Conservation (phyloP, 2,113 vertebrate species). For the Nasalis larvatus region DNA sequence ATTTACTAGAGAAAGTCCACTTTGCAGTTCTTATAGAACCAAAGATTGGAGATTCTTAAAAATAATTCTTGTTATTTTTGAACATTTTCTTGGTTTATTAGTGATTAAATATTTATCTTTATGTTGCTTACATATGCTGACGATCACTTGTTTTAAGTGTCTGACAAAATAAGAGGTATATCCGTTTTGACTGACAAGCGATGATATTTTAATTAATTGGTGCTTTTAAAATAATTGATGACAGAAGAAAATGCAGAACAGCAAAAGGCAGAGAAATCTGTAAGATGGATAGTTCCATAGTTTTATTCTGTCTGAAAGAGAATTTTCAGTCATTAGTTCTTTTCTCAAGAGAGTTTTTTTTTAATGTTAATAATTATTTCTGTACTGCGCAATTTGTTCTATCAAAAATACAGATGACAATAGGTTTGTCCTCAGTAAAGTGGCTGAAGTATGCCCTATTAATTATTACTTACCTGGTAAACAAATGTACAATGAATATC, state of each 20-base stretch:
- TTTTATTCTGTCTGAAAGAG: neutral
- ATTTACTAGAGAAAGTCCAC: neutral
- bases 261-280: neutral
- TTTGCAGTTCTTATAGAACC: neutral
- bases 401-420: neutral
- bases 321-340: neutral
- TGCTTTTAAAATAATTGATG: neutral
- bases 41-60: neutral
- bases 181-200: neutral
- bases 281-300: neutral
- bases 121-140: neutral
- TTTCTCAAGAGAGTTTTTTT: neutral
- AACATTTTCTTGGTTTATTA: neutral
- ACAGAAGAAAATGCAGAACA: neutral
- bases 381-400: neutral
- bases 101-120: neutral
- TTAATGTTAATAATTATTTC: neutral
- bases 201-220: neutral
- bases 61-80: neutral
- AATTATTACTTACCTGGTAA: neutral
- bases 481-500: neutral
- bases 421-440: neutral
- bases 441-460: neutral
- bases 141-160: neutral
- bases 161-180: neutral